Evolutionary conservation across 2,888 invertebrate genomes (phyloP), one percentile per base, ranked within the genome.

Genomic region (Nymphalis polychloros): DNA sequence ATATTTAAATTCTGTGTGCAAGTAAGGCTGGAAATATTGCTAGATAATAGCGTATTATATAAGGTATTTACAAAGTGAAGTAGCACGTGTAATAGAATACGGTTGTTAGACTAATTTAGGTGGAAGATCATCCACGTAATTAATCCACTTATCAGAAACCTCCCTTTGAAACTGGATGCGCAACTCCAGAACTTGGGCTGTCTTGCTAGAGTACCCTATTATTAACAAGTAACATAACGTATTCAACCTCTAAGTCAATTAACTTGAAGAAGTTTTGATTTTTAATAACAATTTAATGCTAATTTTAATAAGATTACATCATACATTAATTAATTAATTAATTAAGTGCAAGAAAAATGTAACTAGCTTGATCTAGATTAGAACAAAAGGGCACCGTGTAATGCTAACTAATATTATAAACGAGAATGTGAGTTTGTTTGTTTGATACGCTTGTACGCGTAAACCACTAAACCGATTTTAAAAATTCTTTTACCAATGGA

Each of bases 111-210:
- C 84, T 89, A 88, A 89, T 88, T 89, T 87, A 85, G 83, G 77
- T 81, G 78, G 83, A 84, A 87, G 86, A 89, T 89, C 87, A 89
- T 87, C 86, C 81, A 80, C 79, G 86, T 89, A 89, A 91, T 90
- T 90, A 89, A 89, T 88, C 88, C 91, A 90, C 89, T 90, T 89
- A 89, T 82, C 77, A 79, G 77, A 81, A 84, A 78, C 81, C 80
- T 79, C 77, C 75, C 88, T 88, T 89, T 88, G 88, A 83, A 88
- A 89, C 86, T 81, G 75, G 83, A 88, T 78, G 78, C 79, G 73
- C 75, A 75, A 75, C 79, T 81, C 72, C 72, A 69, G 72, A 75
- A 75, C 71, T 73, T 72, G 55, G 64, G 69, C 68, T 64, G 35
- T 63, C 60, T 61, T 65, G 55, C 67, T 63, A 55, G 59, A 46